A percentile compares a stretch with the other conserved stretches of the same genome.
phyloP scores from a whole-genome alignment of 2,888 invertebrate genomes.

The Leptinotarsa haldemani region DNA sequence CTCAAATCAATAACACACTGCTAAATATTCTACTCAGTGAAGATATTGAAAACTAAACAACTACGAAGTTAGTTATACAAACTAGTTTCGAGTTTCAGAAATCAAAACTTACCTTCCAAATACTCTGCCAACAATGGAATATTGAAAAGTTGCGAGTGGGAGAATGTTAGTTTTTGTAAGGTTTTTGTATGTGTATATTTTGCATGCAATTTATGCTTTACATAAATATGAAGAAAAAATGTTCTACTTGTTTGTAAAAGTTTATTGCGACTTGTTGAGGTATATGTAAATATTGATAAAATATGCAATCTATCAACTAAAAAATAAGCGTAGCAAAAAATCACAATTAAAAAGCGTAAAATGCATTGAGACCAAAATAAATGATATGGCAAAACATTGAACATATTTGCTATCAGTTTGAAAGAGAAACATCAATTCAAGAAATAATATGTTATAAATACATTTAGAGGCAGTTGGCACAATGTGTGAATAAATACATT shows the following conservation, averaged over 20 bases:
- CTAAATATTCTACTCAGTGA: too few relatives aligned
- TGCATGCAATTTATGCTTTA: conserved; percentile 28
- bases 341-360: conserved; percentile 27
- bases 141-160: not conserved
- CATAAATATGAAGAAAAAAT: conserved; percentile 25
- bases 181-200: conserved; percentile 46
- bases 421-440: not conserved
- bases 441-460: conserved; percentile 73
- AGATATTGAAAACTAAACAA: not conserved
- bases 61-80: not conserved
- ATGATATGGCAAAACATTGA: conserved; percentile 12
- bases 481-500: conserved; percentile 45
- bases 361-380: conserved; percentile 23
- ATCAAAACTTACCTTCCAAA: conserved; percentile 12
- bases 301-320: not conserved
- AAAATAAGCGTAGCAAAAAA: conserved; percentile 27
- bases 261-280: conserved; percentile 29
- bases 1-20: too few relatives aligned
- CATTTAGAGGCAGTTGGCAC: conserved; percentile 67
- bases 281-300: conserved; percentile 23
- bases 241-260: conserved; percentile 19
- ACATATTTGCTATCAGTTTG: conserved; percentile 31
- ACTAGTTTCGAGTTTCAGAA: too few relatives aligned
- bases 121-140: not conserved
- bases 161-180: conserved; percentile 39